phyloP scores from a whole-genome alignment of 2,888 invertebrate species.

The Pammene aurita region DNA sequence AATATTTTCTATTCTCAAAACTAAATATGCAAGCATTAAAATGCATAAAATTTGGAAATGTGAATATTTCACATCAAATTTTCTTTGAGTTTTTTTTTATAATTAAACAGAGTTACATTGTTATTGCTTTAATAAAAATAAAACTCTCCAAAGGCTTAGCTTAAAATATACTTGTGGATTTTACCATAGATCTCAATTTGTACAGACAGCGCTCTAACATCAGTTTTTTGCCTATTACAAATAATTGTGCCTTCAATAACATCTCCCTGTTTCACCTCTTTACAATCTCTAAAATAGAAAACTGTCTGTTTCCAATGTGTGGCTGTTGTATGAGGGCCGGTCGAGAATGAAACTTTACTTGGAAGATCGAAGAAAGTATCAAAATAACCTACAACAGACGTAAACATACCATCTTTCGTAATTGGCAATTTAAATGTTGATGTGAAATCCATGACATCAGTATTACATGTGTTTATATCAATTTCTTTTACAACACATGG shows the following conservation, averaged over 20 bases:
- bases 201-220: constrained; percentile 89
- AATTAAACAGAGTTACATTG: neutral
- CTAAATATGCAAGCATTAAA: too few species aligned
- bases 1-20: too few species aligned
- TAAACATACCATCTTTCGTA: constrained; percentile 86
- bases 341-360: constrained; percentile 87
- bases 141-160: constrained; percentile 70
- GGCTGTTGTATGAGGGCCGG: constrained; percentile 87
- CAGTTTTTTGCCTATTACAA: constrained; percentile 88
- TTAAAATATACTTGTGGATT: constrained; percentile 85
- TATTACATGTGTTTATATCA: constrained; percentile 89
- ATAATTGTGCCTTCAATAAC: constrained; percentile 86
- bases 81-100: neutral
- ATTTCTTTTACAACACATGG: constrained; percentile 86
- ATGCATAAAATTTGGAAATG: neutral
- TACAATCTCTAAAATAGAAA: constrained; percentile 90
- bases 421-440: constrained; percentile 87
- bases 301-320: constrained; percentile 99
- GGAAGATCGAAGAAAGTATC: constrained; percentile 92
- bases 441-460: constrained; percentile 88
- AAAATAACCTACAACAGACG: constrained; percentile 95
- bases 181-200: constrained; percentile 86
- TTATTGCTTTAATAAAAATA: neutral
- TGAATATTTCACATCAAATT: constrained; percentile 2
- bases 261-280: constrained; percentile 87